A percentile compares a stretch with the other conserved stretches of the same genome.
phyloP scores from a whole-genome alignment of 2,113 vertebrate genomes.

The Coptodon bakossiorum region DNA sequence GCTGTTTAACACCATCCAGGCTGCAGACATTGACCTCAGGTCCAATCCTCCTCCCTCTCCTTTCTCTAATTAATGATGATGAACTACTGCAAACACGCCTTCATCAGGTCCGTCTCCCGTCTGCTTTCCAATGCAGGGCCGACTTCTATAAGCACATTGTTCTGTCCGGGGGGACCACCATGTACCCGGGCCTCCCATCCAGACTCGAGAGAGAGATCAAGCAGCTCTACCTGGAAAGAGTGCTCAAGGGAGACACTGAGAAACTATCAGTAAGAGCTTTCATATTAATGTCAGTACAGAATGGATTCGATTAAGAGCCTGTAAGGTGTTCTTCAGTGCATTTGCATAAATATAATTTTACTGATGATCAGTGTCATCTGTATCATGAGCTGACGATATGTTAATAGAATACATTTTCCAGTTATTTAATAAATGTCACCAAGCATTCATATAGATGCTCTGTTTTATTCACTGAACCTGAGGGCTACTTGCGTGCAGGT shows the following conservation, averaged over 20 bases:
- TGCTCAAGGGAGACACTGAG: constrained; percentile 89
- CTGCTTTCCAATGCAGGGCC: constrained; percentile 64
- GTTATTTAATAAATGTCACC: not conserved
- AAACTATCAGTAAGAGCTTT: constrained; percentile 88
- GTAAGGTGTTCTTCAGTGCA: accelerated
- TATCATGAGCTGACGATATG: not conserved
- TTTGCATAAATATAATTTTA: not conserved
- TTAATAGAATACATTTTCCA: not conserved
- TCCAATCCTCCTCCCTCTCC: constrained; percentile 3
- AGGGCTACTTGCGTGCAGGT: not conserved
- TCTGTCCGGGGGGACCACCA: constrained; percentile 93
- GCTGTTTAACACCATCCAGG: constrained; percentile 98
- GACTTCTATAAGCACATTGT: constrained; percentile 99
- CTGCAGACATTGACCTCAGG: constrained; percentile 97
- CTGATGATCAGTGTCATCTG: not conserved
- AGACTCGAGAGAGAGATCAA: constrained; percentile 94
- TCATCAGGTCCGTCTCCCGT: accelerated
- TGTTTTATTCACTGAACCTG: not conserved
- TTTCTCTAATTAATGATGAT: not conserved
- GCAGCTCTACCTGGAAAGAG: constrained; percentile 95
- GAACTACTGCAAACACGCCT: not conserved
- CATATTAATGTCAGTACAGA: not conserved
- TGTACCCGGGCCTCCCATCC: constrained; percentile 96
- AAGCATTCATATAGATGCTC: not conserved
- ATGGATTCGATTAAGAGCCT: not conserved